These are phyloP conservation scores for Microctonus aethiopoides DNA, from an alignment of 2,888 invertebrate species.

Conservation along the genomic window DNA sequence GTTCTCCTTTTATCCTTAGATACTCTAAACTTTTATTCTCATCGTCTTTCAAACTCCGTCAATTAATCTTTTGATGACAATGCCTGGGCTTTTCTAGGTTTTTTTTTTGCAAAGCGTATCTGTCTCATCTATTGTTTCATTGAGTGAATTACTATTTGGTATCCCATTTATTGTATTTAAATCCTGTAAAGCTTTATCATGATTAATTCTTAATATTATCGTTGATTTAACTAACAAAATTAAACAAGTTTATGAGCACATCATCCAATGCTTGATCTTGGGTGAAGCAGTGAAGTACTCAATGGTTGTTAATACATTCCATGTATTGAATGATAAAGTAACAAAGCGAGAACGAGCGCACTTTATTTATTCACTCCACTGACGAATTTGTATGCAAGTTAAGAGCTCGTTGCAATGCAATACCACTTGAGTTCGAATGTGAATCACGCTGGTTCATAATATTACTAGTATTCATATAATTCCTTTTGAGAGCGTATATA, in stretches of 20 bases:
- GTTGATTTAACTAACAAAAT: too few relatives aligned
- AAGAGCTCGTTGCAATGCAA: too few relatives aligned
- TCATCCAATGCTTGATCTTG: too few relatives aligned
- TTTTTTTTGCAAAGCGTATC: background rate
- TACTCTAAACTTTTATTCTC: background rate
- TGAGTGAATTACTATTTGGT: background rate
- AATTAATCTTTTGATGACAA: background rate
- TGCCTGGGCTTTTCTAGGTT: background rate
- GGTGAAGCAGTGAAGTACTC: constrained; percentile 8
- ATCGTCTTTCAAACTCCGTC: background rate
- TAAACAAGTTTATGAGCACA: too few relatives aligned
- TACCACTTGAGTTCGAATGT: too few relatives aligned
- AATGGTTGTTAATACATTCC: background rate
- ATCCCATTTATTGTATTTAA: background rate
- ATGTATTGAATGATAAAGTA: constrained; percentile 5
- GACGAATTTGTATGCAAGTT: background rate
- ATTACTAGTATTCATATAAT: too few relatives aligned
- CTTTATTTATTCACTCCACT: background rate
- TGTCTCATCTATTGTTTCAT: background rate
- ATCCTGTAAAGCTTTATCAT: background rate
- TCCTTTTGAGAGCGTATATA: too few relatives aligned
- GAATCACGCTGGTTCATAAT: too few relatives aligned
- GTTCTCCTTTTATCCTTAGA: background rate
- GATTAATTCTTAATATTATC: background rate
- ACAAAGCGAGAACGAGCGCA: background rate